Evolutionary conservation across 2,113 vertebrate genomes (phyloP), one percentile per base, ranked within the genome.

Genomic region (Entelurus aequoreus): DNA sequence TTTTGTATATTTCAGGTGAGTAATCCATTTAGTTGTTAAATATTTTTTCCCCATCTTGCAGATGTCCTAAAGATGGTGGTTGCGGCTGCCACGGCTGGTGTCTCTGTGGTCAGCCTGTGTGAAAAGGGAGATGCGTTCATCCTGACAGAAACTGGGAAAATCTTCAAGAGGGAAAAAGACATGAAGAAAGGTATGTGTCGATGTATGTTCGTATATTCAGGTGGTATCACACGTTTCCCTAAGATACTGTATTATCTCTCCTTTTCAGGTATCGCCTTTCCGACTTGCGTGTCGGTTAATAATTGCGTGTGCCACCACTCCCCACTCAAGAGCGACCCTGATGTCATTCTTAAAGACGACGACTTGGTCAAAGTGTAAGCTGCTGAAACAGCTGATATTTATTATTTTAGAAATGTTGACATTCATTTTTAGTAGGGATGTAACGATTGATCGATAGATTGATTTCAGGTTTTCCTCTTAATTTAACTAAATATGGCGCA

Each of bases 231-330:
- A 36, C 14, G 13, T 16, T 58, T 42, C 0, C 14, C 36, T 44
- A 4, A 16, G 4, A 46, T 46, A 9, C 38, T 42, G 8, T 13
- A 8, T 4, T 19, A 6, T 40, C n/a, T 50, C 1, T 64, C 65
- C 48, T 63, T 36, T 62, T 0, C 75, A 99, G 97, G 97, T 66
- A 95, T 96, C 60, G 97, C 97, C 65, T 99, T 99, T 76, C 97
- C 96, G 1, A 98, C 96, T 40, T 95, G 97, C 78, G 92, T 98
- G 74, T 98, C 95, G 0, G 95, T 98, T 16, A 99, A 99, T 89
- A 98, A 98, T 91, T 96, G 93, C 0, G 95, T 98, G n/a, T 98
- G 97, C 79, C 96, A 99, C 89, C 93, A 93, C 92, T 99, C 97
- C 42, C 97, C 97, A 6, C 86, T 99, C 88, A 98, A 95, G 92